Evolutionary conservation across 2,113 vertebrate species (phyloP).

Genomic region (Notothenia rossii): DNA sequence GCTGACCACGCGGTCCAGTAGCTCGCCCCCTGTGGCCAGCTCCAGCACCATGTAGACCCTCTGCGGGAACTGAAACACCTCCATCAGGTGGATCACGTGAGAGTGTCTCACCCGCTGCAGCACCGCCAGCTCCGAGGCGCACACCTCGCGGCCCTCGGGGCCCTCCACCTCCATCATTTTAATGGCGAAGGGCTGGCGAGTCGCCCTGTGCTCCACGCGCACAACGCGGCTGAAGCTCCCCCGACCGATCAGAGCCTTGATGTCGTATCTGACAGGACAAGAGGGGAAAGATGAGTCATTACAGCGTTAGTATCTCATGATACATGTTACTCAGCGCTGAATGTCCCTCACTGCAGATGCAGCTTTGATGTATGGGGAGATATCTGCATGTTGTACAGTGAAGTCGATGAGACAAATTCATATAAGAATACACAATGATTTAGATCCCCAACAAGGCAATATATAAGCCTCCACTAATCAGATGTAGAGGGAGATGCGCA

Average conservation of each 20-base stretch:
- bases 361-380: slow-evolving; percentile 34
- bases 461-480: slow-evolving; percentile 16
- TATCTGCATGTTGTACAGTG: neutral
- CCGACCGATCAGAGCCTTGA: slow-evolving; percentile 80
- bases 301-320: slow-evolving; percentile 29
- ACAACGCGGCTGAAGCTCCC: slow-evolving; percentile 80
- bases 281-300: slow-evolving; percentile 53
- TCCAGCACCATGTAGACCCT: slow-evolving; percentile 78
- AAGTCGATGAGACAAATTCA: slow-evolving; percentile 3
- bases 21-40: slow-evolving; percentile 76
- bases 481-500: neutral
- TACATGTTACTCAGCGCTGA: slow-evolving; percentile 29
- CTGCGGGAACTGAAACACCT: slow-evolving; percentile 77
- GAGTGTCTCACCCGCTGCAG: slow-evolving; percentile 72
- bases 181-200: slow-evolving; percentile 77
- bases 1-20: slow-evolving; percentile 76
- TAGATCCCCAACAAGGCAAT: slow-evolving; percentile 1
- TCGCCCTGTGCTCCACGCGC: slow-evolving; percentile 74
- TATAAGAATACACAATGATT: slow-evolving; percentile 3
- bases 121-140: slow-evolving; percentile 74
- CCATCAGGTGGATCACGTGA: slow-evolving; percentile 74
- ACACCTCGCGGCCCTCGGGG: slow-evolving; percentile 69
- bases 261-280: slow-evolving; percentile 78
- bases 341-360: slow-evolving; percentile 32
- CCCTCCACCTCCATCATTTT: slow-evolving; percentile 80